Base-by-base conservation (phyloP, 2,113 vertebrate genomes). In the Neolamprologus toae region DNA sequence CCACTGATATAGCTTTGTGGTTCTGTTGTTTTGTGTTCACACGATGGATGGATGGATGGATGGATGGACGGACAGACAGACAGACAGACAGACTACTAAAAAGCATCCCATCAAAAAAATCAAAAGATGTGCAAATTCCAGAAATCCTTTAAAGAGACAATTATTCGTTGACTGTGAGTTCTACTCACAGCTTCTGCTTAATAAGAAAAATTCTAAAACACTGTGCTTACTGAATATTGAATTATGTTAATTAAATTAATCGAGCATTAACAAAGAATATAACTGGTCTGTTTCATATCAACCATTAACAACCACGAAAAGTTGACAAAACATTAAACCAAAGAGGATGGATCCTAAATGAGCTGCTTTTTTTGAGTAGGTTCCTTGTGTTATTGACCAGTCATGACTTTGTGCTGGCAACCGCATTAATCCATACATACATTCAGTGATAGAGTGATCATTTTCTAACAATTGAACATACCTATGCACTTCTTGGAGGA, bases 41-140 rank as follows among this genome's bases (percentile, higher is more conserved):
- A n/a, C 23, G 0, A 16, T 31, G 26, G n/a, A 53, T 6, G 19
- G 53, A 57, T 55, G 3, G 54, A 55, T 8, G 0, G 53, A 53
- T n/a, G 0, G 47, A 49, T 9, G 0, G 17, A 51, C 3, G 0
- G 45, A 17, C 8, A 0, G 11, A 42, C 2, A 0, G n/a, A 55
- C 0, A 0, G 57, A 31, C 0, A 1, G 59, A 59, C 0, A 1
- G 14, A 61, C 2, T 61, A 61, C 57, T 61, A 61, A 61, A 61
- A 61, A 61, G 28, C 57, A 31, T 61, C 26, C 26, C 57, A 59
- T 59, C 57, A 31, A 59, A 59, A 59, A 31, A 31, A 61, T 31
- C 55, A 31, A 31, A 59, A 59, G 26, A 59, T 31, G 55, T 59
- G 26, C 55, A 59, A 59, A 59, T 31, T 31, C 55, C 55, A 59